Percentiles rank a stretch among this genome's conserved stretches.
Evolutionary conservation across 2,888 invertebrate genomes (phyloP).

Genomic region (Aradus depressus): DNA sequence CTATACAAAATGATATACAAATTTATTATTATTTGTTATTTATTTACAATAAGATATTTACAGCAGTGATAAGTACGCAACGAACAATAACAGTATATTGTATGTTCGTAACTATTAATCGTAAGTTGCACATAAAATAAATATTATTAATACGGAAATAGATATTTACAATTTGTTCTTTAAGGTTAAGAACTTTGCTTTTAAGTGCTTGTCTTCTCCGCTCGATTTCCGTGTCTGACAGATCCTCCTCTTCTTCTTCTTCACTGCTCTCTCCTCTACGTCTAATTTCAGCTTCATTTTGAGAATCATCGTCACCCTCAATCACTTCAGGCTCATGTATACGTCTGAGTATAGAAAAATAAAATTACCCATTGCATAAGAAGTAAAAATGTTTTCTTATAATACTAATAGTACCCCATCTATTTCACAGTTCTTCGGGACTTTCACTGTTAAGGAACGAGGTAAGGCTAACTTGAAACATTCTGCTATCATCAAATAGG

Average conservation of each 20-base stretch:
- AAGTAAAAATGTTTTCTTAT: too few species aligned
- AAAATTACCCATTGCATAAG: neutral
- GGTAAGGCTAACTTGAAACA: neutral
- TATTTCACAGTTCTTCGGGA: too few species aligned
- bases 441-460: neutral
- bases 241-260: constrained; percentile 68
- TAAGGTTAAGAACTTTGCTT: constrained; percentile 53
- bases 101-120: too few species aligned
- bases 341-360: constrained; percentile 37
- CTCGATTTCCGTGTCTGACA: constrained; percentile 79
- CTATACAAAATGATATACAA: constrained; percentile 28
- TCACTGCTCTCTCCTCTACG: constrained; percentile 39
- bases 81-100: too few species aligned
- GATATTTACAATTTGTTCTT: constrained; percentile 50
- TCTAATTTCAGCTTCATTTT: constrained; percentile 38
- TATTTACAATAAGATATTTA: neutral
- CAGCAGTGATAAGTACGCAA: too few species aligned
- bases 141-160: too few species aligned
- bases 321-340: constrained; percentile 58
- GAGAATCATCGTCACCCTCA: constrained; percentile 46
- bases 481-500: neutral
- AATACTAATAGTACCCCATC: too few species aligned
- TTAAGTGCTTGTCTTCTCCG: constrained; percentile 58
- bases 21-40: too few species aligned
- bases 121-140: too few species aligned